Base-by-base conservation (phyloP, 2,113 vertebrate genomes). In the Myiozetetes cayanensis region DNA sequence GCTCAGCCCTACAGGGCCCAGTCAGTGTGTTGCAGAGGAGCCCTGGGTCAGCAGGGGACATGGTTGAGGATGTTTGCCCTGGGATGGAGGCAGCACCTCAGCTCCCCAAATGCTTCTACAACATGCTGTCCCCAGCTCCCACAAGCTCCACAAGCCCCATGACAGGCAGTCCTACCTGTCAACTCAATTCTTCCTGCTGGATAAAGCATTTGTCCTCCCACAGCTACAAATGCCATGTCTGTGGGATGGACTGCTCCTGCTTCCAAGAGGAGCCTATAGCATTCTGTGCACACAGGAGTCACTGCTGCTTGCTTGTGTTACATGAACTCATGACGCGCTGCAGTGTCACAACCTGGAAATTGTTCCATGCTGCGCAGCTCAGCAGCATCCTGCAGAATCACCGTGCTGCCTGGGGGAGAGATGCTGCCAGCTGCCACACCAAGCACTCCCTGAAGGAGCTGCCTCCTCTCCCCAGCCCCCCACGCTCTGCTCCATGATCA, bases 381-480 rank as follows among this genome's bases (percentile, higher is more conserved):
- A 43, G 78, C 56, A 10, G 1, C 47, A 71, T 71, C n/a, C 85
- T 87, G 47, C 53, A 72, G 67, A 93, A 43, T 63, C 75, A 13
- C 47, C 6, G 46, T 37, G 46, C 72, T 92, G 52, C 71, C 41
- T 44, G 71, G 21, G 61, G 41, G n/a, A 61, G 71, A 44, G 21
- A 17, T 0, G 1, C 72, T 73, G 23, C 67, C 2, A 1, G 27
- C 79, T 83, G 73, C 47, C 39, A 28, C 3, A 2, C 27, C 75
- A 49, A 44, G 43, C 39, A 44, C 37, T 80, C 46, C 31, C 41
- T 16, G 24, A 43, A 83, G 80, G 37, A 67, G 61, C 49, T 87
- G n/a, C 37, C 33, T 86, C n/a, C 28, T 75, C 67, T 83, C 53
- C 62, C 21, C 1, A 3, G 23, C 19, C 12, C 39, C 33, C 35